Conservation (phyloP, 1,140 invertebrate species). For the Conus ventricosus region DNA sequence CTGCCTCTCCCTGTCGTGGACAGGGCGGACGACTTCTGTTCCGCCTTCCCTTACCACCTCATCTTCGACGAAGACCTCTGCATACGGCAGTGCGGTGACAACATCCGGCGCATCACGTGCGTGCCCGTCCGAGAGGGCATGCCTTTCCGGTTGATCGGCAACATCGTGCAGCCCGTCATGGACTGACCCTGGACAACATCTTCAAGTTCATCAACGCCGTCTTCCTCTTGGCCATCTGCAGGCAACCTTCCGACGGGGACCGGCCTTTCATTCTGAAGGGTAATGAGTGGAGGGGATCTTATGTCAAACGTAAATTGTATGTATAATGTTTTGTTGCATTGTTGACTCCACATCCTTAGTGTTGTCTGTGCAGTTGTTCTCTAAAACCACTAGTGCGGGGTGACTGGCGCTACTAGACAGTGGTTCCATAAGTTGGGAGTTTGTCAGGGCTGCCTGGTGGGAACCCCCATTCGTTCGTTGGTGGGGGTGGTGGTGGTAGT, state of each 20-base stretch:
- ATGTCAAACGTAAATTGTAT: too few species aligned
- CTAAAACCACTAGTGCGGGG: too few species aligned
- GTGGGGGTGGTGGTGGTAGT: too few species aligned
- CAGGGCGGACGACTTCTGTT: slow-evolving; percentile 34
- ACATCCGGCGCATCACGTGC: slow-evolving; percentile 24
- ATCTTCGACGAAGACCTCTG: slow-evolving; percentile 38
- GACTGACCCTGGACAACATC: slow-evolving; percentile 41
- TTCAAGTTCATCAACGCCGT: slow-evolving; percentile 44
- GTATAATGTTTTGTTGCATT: too few species aligned
- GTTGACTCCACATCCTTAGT: too few species aligned
- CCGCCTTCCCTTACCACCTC: slow-evolving; percentile 45
- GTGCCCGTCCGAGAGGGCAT: not conserved
- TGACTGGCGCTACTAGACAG: too few species aligned
- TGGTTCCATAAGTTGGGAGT: too few species aligned
- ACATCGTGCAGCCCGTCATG: slow-evolving; percentile 40
- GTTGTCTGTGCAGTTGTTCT: too few species aligned
- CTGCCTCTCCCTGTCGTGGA: too few species aligned
- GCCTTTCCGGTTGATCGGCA: slow-evolving; percentile 10
- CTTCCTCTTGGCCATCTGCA: slow-evolving; percentile 32
- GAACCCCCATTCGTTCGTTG: too few species aligned
- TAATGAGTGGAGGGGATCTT: not conserved
- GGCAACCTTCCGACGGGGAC: not conserved
- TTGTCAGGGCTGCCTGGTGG: too few species aligned
- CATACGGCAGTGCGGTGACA: slow-evolving; percentile 37
- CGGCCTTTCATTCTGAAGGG: slow-evolving; percentile 37